Evolutionary conservation across 2,113 vertebrate genomes (phyloP), one percentile per base, ranked within the genome.

Genomic region (Puntigrus tetrazona): DNA sequence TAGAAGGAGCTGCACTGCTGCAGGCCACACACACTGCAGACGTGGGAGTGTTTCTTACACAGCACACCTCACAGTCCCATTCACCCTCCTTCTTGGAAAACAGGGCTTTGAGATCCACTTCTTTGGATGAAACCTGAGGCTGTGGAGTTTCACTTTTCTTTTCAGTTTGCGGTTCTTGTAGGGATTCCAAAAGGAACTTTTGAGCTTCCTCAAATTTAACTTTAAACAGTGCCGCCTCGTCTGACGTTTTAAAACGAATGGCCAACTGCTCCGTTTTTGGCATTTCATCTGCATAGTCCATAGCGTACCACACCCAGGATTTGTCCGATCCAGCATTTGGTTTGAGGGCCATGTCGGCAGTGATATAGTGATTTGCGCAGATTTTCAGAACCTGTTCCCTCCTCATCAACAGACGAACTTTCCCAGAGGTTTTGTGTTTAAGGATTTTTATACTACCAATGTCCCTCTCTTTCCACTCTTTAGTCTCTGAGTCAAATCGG

Each of bases 341-440:
- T 89, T 95, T 95, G 41, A 99, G 91, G 25, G 95, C 94, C 97
- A 97, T 98, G 84, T 99, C 97, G 41, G 95, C 85, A 88, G 92
- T 98, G 86, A 99, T 97, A 81, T 98, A 99, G 91, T 99, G 98
- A 92, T 99, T 99, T 86, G 98, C 98, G 92, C 98, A 99, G 81
- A 99, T 98, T 90, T 99, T 99, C 31, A 99, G 90, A 27, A 99
- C 97, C 88, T 99, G 98, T 67, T 99, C 98, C 45, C 98, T 95
- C 89, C 98, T 97, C 98, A 99, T 99, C 27, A 99, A 89, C 69
- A 99, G 93, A 50, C 98, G 96, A 50, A 98, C 95, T 91, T 99
- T 99, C 27, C 96, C 96, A 83, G 96, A 97, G 45, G 94, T 93
- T 89, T 91, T 95, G 87, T 99, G 97, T 78, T 96, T 96, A n/a